These are phyloP conservation scores for Epinephelus fuscoguttatus DNA, from an alignment of 2,113 vertebrate species.

Conservation along the genomic window DNA sequence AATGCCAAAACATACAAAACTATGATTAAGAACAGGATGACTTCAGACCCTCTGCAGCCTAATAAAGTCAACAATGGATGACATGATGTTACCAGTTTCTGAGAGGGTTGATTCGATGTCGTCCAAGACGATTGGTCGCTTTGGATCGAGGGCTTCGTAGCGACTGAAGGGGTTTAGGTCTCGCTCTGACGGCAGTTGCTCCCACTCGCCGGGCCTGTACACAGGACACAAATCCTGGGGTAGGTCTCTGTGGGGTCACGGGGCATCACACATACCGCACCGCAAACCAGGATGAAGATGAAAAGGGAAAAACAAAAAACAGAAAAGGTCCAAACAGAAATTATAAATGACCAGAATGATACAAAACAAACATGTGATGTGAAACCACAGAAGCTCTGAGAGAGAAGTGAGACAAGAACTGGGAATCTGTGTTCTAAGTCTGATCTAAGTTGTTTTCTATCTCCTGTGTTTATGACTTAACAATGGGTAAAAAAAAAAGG, in stretches of 20 bases:
- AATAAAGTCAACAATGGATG: neutral
- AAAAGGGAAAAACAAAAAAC: conserved; percentile 27
- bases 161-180: conserved; percentile 98
- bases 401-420: too few species aligned
- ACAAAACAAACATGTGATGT: conserved; percentile 46
- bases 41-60: neutral
- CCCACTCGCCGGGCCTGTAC: conserved; percentile 99
- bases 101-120: conserved; percentile 76
- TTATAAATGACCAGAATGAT: conserved; percentile 61
- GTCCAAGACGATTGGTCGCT: conserved; percentile 83
- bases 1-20: too few species aligned
- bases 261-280: conserved; percentile 73
- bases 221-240: conserved; percentile 99
- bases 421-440: too few species aligned
- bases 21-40: neutral
- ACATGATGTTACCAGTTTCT: conserved; percentile 64
- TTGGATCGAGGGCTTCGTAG: conserved; percentile 91
- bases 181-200: conserved; percentile 94
- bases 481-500: too few species aligned
- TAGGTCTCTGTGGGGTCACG: conserved; percentile 92
- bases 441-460: too few species aligned
- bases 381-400: neutral
- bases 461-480: too few species aligned
- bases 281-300: conserved; percentile 45
- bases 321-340: conserved; percentile 71